Evolutionary conservation across 2,888 invertebrate genomes (phyloP).

Genomic region (Caenorhabditis sp.): DNA sequence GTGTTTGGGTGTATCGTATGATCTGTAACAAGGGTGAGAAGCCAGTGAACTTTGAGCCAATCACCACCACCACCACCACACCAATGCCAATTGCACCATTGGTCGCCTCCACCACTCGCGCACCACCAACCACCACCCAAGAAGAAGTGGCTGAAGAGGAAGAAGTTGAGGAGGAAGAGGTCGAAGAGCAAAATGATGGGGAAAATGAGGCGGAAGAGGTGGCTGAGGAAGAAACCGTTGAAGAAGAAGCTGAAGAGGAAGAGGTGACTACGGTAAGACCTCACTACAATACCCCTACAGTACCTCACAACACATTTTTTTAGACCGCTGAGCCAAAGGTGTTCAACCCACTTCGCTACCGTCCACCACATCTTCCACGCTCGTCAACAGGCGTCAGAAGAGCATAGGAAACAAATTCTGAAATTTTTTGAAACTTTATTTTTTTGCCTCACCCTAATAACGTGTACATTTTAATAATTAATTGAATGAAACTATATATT

Average conservation of each 20-base stretch:
- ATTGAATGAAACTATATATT: too few relatives aligned
- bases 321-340: conserved; percentile 42
- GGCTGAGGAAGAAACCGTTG: conserved; percentile 14
- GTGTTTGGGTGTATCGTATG: conserved; percentile 67
- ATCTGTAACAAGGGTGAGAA: conserved; percentile 53
- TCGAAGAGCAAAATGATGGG: conserved; percentile 29
- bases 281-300: too few relatives aligned
- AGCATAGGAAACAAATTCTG: conserved; percentile 26
- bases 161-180: conserved; percentile 17
- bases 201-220: conserved; percentile 31
- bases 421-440: too few relatives aligned
- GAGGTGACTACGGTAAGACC: conserved; percentile 31
- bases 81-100: conserved; percentile 11
- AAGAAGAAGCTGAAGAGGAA: conserved; percentile 26
- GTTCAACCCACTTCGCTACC: conserved; percentile 66
- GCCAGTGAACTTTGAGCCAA: conserved; percentile 37
- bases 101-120: conserved; percentile 13
- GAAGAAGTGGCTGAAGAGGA: conserved; percentile 36
- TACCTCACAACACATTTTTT: too few relatives aligned
- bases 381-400: conserved; percentile 49
- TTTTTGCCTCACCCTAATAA: too few relatives aligned
- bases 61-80: conserved; percentile 26
- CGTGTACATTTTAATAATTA: too few relatives aligned
- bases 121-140: conserved; percentile 16
- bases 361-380: conserved; percentile 50